Evolutionary conservation across 2,797 vertebrate genomes (phyloP), one percentile per base, ranked within the genome.

Genomic region (Agapornis canus): DNA sequence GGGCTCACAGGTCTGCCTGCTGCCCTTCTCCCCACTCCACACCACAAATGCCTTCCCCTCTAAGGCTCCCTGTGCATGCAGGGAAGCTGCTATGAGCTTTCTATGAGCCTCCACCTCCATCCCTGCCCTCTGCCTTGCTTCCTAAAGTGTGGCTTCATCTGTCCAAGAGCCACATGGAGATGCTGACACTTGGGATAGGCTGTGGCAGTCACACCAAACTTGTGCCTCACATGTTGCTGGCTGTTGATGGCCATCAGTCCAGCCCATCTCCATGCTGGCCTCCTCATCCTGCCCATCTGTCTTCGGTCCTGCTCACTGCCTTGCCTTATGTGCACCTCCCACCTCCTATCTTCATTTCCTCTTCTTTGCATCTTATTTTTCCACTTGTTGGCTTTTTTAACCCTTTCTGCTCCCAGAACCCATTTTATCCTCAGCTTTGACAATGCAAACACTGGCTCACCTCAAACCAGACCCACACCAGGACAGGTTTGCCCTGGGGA

Each of bases 1-100:
- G 10, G 31, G n/a, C 57, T 66, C 39, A 5, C 43, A 63, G 39
- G 12, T 29, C 61, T 25, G 48, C 49, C 51, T 12, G 39, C 27
- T 32, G 56, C n/a, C 39, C 43, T 48, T 35, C 43, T 73, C 26
- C 32, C 12, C 13, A 3, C 31, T 45, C 39, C 69, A 17, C 39
- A 6, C 11, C 57, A 15, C 0, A 0, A 40, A 10, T 9, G 2
- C 31, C 10, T 25, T 45, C 37, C 27, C 5, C 2, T 37, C 35
- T 6, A 0, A 21, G 9, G 52, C 40, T 27, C 54, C 21, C 15
- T 17, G 12, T 1, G 2, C 37, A 6, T 2, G 26, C 18, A 19
- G 13, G 14, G 16, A 56, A 48, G 39, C 40, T 43, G 19, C 43
- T 39, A 32, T 7, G 21, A 45, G 12, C 16, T 13, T 40, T 35